phyloP scores from a whole-genome alignment of 2,113 vertebrate genomes.

The Gobiocypris rarus region DNA sequence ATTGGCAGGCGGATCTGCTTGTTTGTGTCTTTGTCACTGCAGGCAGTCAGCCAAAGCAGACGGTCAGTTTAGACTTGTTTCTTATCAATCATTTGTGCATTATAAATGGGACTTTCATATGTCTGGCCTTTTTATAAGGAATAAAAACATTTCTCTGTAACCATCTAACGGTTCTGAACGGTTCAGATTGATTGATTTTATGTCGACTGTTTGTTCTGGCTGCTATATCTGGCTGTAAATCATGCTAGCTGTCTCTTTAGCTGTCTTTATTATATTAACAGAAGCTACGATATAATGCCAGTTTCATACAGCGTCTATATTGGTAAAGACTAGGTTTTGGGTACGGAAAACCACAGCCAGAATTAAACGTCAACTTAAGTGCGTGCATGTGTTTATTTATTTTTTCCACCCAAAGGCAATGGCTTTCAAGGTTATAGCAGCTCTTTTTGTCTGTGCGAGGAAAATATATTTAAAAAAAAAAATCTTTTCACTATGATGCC shows the following conservation, averaged over 20 bases:
- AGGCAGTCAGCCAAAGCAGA: slow-evolving; percentile 38
- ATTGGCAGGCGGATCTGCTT: slow-evolving; percentile 3
- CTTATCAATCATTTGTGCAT: slow-evolving; percentile 72
- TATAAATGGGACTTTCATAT: slow-evolving; percentile 80
- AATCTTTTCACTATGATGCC: slow-evolving; percentile 1
- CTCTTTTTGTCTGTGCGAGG: not conserved
- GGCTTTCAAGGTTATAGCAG: slow-evolving; percentile 39
- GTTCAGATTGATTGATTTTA: slow-evolving; percentile 20
- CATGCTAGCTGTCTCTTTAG: slow-evolving; percentile 7
- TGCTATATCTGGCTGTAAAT: not conserved
- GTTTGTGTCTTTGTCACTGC: slow-evolving; percentile 46
- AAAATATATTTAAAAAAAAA: not conserved
- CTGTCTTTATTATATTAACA: slow-evolving; percentile 20
- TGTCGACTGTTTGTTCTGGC: slow-evolving; percentile 33
- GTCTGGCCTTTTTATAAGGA: slow-evolving; percentile 58
- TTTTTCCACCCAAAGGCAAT: slow-evolving; percentile 13
- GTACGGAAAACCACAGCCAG: not conserved
- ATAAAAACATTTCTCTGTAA: not conserved
- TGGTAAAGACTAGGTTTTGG: slow-evolving; percentile 11
- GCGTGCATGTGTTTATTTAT: not conserved
- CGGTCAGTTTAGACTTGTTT: slow-evolving; percentile 51
- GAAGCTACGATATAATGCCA: not conserved
- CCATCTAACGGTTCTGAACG: not conserved
- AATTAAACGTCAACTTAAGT: slow-evolving; percentile 21
- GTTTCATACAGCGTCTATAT: not conserved